Evolutionary conservation across 2,888 invertebrate species (phyloP), one percentile per base, ranked within the genome.

Genomic region (Nephrotoma flavescens): DNA sequence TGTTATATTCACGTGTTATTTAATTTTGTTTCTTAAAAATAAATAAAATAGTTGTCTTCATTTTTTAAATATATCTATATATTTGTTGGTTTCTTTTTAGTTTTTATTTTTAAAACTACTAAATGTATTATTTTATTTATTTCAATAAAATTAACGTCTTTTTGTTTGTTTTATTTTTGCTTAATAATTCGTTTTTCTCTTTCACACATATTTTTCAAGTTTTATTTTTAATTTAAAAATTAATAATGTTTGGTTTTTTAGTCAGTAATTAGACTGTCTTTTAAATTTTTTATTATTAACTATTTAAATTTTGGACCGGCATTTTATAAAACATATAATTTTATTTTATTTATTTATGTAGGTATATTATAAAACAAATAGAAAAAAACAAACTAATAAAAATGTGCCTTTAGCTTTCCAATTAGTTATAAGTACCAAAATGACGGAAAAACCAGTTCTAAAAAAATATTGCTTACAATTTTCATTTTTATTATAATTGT

Each of bases 401-500:
- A 31, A 31, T 0, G 31, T 31, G 1, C 19, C 0, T 1, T 2
- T 31, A 31, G 31, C 31, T 31, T 2, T 31, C 31, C 31, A 31
- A 31, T 2, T 31, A 31, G 31, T 31, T 31, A 31, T 71, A 71
- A 71, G 31, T 9, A 71, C 71, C 3, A 31, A 71, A 31, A 7
- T 7, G 11, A 11, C 9, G 7, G 31, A 31, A 71, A 71, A 71
- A 71, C 9, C 71, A 31, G 7, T 31, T 71, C 9, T 71, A 71
- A 71, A 71, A 9, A 71, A 71, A 71, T 71, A 71, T 71, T 71
- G 86, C 44, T 86, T 45, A 31, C 41, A 86, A 31, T 41, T 86
- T 86, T 41, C 12, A 88, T 88, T 52, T 87, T 89, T 88, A 86
- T 71, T 84, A 88, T 87, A 84, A 86, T 87, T 86, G 52, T 19